These are phyloP conservation scores for Drosophila maculinotata DNA, from an alignment of 2,888 invertebrate genomes.

Conservation along the genomic window DNA sequence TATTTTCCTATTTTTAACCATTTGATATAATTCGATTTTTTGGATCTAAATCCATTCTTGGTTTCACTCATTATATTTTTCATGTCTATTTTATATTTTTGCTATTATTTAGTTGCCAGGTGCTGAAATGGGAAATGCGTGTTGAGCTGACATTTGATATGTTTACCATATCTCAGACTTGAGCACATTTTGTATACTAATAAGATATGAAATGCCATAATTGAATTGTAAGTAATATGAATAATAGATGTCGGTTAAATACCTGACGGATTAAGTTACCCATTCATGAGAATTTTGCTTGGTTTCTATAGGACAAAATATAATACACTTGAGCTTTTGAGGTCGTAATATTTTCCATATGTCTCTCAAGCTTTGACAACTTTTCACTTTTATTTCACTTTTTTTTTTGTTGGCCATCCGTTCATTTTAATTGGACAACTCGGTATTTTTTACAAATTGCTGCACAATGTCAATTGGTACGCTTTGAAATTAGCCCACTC, in stretches of 20 bases:
- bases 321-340: too few species aligned
- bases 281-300: too few species aligned
- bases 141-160: conserved; percentile 18
- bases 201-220: conserved; percentile 10
- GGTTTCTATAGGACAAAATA: too few species aligned
- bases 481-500: neutral
- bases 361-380: too few species aligned
- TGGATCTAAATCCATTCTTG: too few species aligned
- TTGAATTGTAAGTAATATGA: conserved; percentile 6
- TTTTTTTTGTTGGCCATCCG: neutral
- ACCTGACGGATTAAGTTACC: neutral
- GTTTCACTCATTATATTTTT: too few species aligned
- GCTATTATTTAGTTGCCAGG: too few species aligned
- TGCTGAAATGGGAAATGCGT: neutral
- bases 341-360: too few species aligned
- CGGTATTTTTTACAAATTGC: neutral
- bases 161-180: conserved; percentile 1
- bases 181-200: conserved; percentile 4
- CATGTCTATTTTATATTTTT: too few species aligned
- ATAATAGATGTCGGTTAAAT: neutral
- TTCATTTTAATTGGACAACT: too few species aligned
- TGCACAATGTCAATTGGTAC: neutral
- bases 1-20: too few species aligned
- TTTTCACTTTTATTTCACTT: neutral
- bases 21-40: too few species aligned